phyloP scores from a whole-genome alignment of 2,888 invertebrate genomes.

The Callosobruchus maculatus region DNA sequence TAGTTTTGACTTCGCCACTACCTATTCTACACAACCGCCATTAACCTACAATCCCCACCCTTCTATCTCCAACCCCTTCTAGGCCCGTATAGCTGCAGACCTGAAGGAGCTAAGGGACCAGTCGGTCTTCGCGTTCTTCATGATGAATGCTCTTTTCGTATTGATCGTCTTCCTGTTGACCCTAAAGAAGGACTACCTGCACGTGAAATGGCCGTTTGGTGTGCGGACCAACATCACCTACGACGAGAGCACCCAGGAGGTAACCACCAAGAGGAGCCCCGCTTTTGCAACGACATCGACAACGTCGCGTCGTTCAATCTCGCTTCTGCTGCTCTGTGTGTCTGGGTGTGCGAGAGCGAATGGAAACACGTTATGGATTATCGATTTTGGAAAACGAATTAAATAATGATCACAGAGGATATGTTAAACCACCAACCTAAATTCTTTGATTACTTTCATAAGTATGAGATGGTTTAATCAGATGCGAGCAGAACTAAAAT shows the following conservation, averaged over 20 bases:
- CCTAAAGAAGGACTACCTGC: constrained; percentile 94
- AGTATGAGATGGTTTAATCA: too few species aligned
- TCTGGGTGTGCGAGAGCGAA: not conserved
- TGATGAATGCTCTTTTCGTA: constrained; percentile 98
- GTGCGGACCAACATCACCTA: constrained; percentile 91
- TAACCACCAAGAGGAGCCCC: constrained; percentile 56
- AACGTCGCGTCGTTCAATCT: not conserved
- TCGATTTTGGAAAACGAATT: not conserved
- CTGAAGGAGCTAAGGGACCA: constrained; percentile 93
- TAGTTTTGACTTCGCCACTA: too few species aligned
- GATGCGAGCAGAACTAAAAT: too few species aligned
- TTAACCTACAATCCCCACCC: not conserved
- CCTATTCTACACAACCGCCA: not conserved
- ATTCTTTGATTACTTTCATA: too few species aligned
- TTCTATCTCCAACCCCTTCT: constrained; percentile 51
- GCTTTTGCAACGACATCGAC: not conserved
- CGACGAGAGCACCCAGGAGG: constrained; percentile 87
- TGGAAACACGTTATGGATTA: not conserved
- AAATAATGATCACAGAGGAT: too few species aligned
- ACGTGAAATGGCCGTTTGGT: constrained; percentile 95
- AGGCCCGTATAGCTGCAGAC: constrained; percentile 87
- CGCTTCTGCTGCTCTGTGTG: not conserved
- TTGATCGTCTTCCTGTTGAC: constrained; percentile 97
- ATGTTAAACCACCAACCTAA: too few species aligned
- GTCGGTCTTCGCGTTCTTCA: constrained; percentile 95